A percentile compares a stretch with the other conserved stretches of the same genome.
Evolutionary conservation across 2,113 vertebrate species (phyloP).

Genomic region (Eretmochelys imbricata): DNA sequence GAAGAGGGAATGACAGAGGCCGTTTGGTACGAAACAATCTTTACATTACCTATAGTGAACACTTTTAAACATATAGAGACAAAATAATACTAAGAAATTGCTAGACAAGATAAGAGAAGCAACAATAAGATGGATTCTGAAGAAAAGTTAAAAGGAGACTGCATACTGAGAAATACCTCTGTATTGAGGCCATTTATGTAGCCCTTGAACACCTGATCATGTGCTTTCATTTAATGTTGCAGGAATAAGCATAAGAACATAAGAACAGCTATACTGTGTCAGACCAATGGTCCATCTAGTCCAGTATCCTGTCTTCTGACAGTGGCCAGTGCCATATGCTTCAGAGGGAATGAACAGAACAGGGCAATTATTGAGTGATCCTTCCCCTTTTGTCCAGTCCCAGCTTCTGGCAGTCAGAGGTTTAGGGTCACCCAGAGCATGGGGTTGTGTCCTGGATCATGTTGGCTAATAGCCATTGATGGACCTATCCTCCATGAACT

Average conservation of each 20-base stretch:
- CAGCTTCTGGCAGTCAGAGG: too few relatives aligned
- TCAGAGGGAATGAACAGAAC: too few relatives aligned
- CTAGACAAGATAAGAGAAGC: not conserved
- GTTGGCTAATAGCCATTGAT: too few relatives aligned
- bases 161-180: not conserved
- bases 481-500: too few relatives aligned
- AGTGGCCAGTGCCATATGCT: too few relatives aligned
- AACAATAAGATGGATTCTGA: not conserved
- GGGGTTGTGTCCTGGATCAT: too few relatives aligned
- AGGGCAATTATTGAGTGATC: too few relatives aligned
- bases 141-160: not conserved
- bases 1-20: not conserved
- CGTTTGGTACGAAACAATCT: not conserved
- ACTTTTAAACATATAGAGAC: not conserved
- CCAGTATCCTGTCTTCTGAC: too few relatives aligned
- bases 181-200: not conserved
- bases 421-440: too few relatives aligned
- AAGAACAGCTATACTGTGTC: too few relatives aligned
- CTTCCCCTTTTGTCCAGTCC: too few relatives aligned
- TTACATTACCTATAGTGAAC: fast-evolving
- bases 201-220: not conserved
- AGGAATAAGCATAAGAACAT: not conserved
- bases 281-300: too few relatives aligned
- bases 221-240: not conserved
- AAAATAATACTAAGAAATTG: not conserved